Conservation (phyloP, 2,888 invertebrate species). For the Thelaira solivaga region DNA sequence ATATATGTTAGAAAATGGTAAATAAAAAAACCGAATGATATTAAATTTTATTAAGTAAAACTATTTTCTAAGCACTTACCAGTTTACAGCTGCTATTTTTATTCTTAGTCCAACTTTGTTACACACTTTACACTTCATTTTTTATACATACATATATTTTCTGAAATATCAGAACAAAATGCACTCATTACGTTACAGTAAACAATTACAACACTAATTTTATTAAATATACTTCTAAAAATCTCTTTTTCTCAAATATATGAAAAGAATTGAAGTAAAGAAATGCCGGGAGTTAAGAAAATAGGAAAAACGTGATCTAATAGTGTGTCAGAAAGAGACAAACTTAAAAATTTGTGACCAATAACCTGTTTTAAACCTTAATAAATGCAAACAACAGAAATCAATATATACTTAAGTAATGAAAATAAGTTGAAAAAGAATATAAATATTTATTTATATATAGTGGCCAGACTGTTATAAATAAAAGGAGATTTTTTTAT, state of each 20-base stretch:
- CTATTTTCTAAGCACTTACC: neutral
- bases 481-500: neutral
- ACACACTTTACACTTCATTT: neutral
- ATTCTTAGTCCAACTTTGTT: neutral
- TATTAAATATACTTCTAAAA: neutral
- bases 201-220: conserved; percentile 17
- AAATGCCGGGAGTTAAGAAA: conserved; percentile 57
- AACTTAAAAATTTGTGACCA: neutral
- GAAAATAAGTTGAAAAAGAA: conserved; percentile 29
- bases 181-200: no score
- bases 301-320: neutral
- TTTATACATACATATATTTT: neutral
- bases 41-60: neutral
- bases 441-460: neutral
- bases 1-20: neutral
- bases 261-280: conserved; percentile 34
- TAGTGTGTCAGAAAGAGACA: conserved; percentile 9
- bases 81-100: neutral
- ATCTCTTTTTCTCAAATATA: neutral
- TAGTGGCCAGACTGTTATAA: conserved; percentile 19
- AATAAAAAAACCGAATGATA: neutral
- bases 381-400: conserved; percentile 51
- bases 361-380: conserved; percentile 28
- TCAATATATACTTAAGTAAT: conserved; percentile 32
- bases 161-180: neutral